Percentiles rank a stretch among this genome's conserved stretches.
Conservation (phyloP, 2,113 vertebrate species). For the Amphilophus citrinellus region DNA sequence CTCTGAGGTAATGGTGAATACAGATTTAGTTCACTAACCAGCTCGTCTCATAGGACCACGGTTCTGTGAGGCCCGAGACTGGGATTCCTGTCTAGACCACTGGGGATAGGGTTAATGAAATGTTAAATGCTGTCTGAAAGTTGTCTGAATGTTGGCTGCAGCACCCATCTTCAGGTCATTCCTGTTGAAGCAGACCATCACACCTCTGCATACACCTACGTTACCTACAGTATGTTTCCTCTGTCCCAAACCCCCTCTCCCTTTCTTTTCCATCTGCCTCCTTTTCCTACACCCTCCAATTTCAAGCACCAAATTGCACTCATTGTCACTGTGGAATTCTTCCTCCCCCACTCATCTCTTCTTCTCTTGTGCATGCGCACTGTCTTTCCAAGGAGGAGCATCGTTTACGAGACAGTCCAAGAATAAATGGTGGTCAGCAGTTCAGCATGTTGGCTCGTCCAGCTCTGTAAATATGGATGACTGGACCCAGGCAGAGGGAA, state of each 20-base stretch:
- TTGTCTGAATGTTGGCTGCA: slow-evolving; percentile 58
- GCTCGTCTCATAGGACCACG: slow-evolving; percentile 57
- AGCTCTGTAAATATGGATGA: slow-evolving; percentile 81
- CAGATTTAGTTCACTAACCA: slow-evolving; percentile 26
- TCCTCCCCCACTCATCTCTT: slow-evolving; percentile 37
- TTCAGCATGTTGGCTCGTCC: slow-evolving; percentile 78
- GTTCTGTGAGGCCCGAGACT: slow-evolving; percentile 56
- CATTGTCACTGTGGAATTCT: slow-evolving; percentile 69
- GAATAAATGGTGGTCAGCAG: slow-evolving; percentile 87
- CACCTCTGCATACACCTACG: slow-evolving; percentile 52
- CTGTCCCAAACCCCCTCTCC: slow-evolving; percentile 3
- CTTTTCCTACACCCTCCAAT: slow-evolving; percentile 42
- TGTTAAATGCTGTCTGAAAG: slow-evolving; percentile 70
- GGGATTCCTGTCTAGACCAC: slow-evolving; percentile 84
- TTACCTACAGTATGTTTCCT: slow-evolving; percentile 13
- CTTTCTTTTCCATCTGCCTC: slow-evolving; percentile 31
- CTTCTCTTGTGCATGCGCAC: slow-evolving; percentile 57
- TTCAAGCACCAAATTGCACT: slow-evolving; percentile 57
- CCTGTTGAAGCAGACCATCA: slow-evolving; percentile 43
- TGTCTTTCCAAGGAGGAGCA: slow-evolving; percentile 53
- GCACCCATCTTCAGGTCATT: slow-evolving; percentile 68
- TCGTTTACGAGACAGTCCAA: slow-evolving; percentile 78
- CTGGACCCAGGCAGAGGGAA: slow-evolving; percentile 77
- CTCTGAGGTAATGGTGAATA: slow-evolving; percentile 17
- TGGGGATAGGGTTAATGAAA: slow-evolving; percentile 83